A percentile compares a stretch with the other conserved stretches of the same genome.
phyloP scores from a whole-genome alignment of 2,888 invertebrate genomes.

The Hydrotaea diabolus region DNA sequence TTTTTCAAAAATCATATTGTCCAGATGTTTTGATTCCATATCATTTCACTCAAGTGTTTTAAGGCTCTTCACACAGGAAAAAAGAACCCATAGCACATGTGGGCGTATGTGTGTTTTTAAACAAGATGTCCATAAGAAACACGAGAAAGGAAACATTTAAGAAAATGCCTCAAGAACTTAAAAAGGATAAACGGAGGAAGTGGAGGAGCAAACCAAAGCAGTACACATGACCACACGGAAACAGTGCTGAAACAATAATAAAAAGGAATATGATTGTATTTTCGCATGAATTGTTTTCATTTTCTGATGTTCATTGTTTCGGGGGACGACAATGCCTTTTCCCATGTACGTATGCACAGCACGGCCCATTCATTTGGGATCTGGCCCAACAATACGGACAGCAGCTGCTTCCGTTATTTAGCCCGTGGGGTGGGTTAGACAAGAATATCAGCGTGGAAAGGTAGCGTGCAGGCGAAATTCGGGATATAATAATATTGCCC shows the following conservation, averaged over 20 bases:
- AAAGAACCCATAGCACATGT: conserved; percentile 67
- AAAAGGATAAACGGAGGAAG: conserved; percentile 17
- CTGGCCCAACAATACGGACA: conserved; percentile 37
- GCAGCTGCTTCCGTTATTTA: conserved; percentile 59
- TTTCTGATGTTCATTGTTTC: conserved; percentile 59
- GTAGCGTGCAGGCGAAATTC: conserved; percentile 10
- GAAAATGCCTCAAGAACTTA: conserved; percentile 50
- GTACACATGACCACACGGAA: conserved; percentile 46
- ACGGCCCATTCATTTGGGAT: conserved; percentile 41
- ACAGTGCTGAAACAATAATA: conserved; percentile 71
- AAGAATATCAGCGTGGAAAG: not conserved
- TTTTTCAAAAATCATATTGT: conserved; percentile 68
- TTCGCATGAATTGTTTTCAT: conserved; percentile 79
- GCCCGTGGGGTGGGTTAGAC: not conserved
- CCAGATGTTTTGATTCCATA: conserved; percentile 79
- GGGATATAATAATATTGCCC: conserved; percentile 28
- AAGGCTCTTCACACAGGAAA: conserved; percentile 51
- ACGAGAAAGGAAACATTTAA: conserved; percentile 62
- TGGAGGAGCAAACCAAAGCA: conserved; percentile 38
- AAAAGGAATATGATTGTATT: conserved; percentile 78
- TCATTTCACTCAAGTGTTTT: conserved; percentile 74
- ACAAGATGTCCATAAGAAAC: conserved; percentile 53
- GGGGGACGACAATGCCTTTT: conserved; percentile 19
- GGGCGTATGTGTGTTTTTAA: conserved; percentile 37
- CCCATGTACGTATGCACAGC: conserved; percentile 27